Evolutionary conservation across 1,140 invertebrate species (phyloP).

Genomic region (Zaprionus capensis): DNA sequence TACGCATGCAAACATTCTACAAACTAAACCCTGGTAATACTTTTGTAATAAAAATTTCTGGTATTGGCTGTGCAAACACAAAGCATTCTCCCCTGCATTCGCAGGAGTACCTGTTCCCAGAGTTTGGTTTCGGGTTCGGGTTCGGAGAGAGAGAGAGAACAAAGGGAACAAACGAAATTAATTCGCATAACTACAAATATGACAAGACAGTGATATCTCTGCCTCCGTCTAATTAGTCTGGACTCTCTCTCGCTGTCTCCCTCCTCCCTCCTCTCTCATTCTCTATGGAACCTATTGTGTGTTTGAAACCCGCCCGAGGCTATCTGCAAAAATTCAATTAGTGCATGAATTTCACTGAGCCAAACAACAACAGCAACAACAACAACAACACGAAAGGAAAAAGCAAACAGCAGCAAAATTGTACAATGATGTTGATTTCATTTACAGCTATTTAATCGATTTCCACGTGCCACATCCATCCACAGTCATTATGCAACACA

Average conservation of each 20-base stretch:
- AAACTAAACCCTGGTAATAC: background rate
- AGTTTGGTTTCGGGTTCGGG: background rate
- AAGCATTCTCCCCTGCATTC: background rate
- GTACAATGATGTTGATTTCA: slow-evolving; percentile 27
- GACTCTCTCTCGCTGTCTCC: background rate
- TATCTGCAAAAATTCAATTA: slow-evolving; percentile 44
- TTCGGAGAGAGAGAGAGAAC: background rate
- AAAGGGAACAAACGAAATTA: slow-evolving; percentile 18
- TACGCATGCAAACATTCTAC: background rate
- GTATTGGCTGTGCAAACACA: background rate
- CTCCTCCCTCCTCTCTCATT: background rate
- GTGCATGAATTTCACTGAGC: slow-evolving; percentile 14
- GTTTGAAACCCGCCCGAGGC: slow-evolving; percentile 6
- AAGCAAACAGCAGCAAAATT: slow-evolving; percentile 20
- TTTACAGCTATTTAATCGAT: slow-evolving; percentile 23
- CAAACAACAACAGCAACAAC: slow-evolving; percentile 7
- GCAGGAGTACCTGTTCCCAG: background rate
- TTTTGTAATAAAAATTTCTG: background rate
- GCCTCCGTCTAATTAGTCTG: slow-evolving; percentile 17
- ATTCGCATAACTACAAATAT: slow-evolving; percentile 20
- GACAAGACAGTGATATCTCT: slow-evolving; percentile 23
- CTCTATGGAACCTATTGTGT: background rate
- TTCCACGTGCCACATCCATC: slow-evolving; percentile 21
- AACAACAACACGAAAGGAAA: slow-evolving; percentile 8
- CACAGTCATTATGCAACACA: slow-evolving; percentile 16